These are phyloP conservation scores for Mandrillus leucophaeus DNA, from an alignment of 2,113 vertebrate species.

Conservation along the genomic window DNA sequence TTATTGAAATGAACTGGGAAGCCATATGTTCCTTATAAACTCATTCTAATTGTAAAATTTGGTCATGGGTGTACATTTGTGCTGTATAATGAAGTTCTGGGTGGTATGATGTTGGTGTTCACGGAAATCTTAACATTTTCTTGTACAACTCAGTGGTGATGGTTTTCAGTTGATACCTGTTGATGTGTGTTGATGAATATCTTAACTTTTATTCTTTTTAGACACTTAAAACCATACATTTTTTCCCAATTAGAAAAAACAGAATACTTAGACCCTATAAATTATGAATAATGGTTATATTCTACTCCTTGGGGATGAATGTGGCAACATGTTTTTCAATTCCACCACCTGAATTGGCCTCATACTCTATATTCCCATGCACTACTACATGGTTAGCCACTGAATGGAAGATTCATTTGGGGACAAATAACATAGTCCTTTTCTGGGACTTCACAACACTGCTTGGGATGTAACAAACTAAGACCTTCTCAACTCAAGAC, in stretches of 20 bases:
- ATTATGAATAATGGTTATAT: slow-evolving; percentile 57
- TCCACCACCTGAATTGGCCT: background rate
- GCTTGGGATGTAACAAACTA: background rate
- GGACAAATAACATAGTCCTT: background rate
- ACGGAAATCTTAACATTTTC: background rate
- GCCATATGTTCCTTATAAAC: slow-evolving; percentile 30
- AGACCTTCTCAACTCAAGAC: background rate
- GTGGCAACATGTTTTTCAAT: background rate
- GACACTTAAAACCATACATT: slow-evolving; percentile 39
- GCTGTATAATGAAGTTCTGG: background rate
- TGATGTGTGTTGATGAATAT: slow-evolving; percentile 11
- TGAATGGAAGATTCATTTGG: background rate
- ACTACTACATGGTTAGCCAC: background rate
- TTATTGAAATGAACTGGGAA: slow-evolving; percentile 7
- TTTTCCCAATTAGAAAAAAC: slow-evolving; percentile 36
- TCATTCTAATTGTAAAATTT: slow-evolving; percentile 7
- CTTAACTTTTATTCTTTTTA: slow-evolving; percentile 63
- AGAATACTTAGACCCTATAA: slow-evolving; percentile 64
- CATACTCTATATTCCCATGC: background rate
- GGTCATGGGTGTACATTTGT: background rate
- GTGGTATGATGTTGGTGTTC: background rate
- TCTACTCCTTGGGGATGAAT: slow-evolving; percentile 15
- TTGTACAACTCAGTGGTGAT: slow-evolving; percentile 37
- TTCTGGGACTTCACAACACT: background rate
- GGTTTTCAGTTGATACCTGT: slow-evolving; percentile 50